Evolutionary conservation across 2,113 vertebrate species (phyloP), one percentile per base, ranked within the genome.

Genomic region (Sprattus sprattus): DNA sequence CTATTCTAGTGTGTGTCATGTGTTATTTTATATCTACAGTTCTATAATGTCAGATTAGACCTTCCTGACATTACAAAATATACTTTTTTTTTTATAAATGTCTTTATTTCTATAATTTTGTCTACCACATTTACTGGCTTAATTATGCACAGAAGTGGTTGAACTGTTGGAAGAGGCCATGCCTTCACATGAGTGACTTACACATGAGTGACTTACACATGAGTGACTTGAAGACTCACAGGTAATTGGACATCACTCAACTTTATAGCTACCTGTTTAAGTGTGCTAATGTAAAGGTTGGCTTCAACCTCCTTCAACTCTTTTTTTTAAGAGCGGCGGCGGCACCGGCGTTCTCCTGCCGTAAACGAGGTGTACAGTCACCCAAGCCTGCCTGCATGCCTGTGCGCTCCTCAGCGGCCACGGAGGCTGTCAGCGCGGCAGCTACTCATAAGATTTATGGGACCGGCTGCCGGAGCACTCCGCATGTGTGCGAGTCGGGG

Each of bases 391-490:
- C 39, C 39, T 18, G 52, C 52, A 1, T 5, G 15, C 16, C 52
- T 18, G 52, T 54, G 4, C 52, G 15, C 52, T 54, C 20, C n/a
- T 71, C 64, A 8, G 25, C 25, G 10, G 64, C 11, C 64, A 10
- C 25, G 64, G 25, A 71, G 64, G 25, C 64, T 71, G 64, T 71
- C 64, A 71, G n/a, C 3, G 64, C 8, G 6, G 25, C 25, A 71
- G 32, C n/a, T 71, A 71, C 22, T 22, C n/a, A 18, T 9, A 81
- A 80, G 84, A 85, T 83, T 87, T 87, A 87, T 85, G 84, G 78
- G 49, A 7, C 18, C 81, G 28, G 80, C 49, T 49, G 47, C 22
- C 80, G 15, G 25, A 71, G 64, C 28, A 1, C 39, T 39, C 39
- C 39, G 47, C 75, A 64, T 81, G 75, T 80, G 28, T 64, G 32